Conservation (phyloP, 2,113 vertebrate genomes). For the Semnornis frantzii region DNA sequence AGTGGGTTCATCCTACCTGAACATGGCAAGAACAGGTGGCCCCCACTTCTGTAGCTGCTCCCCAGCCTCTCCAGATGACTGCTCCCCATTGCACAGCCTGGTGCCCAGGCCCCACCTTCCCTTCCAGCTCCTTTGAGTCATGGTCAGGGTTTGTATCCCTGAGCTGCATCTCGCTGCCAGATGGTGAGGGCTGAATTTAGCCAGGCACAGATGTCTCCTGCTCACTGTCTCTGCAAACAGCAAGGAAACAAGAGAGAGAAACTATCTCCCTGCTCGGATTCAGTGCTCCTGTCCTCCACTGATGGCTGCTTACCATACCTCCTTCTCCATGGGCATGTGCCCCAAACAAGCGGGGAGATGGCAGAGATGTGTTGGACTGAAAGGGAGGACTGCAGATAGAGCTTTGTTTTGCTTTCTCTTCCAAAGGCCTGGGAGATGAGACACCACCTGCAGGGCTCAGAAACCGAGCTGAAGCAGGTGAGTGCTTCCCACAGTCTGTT, state of each 20-base stretch:
- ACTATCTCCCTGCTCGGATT: background rate
- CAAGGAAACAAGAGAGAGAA: background rate
- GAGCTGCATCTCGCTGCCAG: constrained; percentile 28
- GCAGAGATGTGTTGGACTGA: background rate
- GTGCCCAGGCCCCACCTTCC: background rate
- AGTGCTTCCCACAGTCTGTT: background rate
- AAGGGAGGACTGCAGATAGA: background rate
- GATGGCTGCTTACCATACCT: background rate
- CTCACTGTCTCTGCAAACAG: constrained; percentile 21
- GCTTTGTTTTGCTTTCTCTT: background rate
- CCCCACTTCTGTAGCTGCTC: constrained; percentile 43
- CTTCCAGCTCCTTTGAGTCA: constrained; percentile 45
- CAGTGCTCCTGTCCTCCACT: background rate
- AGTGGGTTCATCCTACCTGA: background rate
- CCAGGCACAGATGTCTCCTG: constrained; percentile 23
- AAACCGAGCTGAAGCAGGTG: background rate
- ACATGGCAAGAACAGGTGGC: background rate
- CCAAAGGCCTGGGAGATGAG: background rate
- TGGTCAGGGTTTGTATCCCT: constrained; percentile 32
- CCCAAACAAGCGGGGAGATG: background rate
- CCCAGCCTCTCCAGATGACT: background rate
- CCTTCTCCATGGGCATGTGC: background rate
- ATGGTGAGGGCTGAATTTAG: constrained; percentile 64
- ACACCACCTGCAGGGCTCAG: background rate
- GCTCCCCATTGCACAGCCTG: background rate